Evolutionary conservation across 2,888 invertebrate species (phyloP).

Genomic region (Heteropelma amictum): DNA sequence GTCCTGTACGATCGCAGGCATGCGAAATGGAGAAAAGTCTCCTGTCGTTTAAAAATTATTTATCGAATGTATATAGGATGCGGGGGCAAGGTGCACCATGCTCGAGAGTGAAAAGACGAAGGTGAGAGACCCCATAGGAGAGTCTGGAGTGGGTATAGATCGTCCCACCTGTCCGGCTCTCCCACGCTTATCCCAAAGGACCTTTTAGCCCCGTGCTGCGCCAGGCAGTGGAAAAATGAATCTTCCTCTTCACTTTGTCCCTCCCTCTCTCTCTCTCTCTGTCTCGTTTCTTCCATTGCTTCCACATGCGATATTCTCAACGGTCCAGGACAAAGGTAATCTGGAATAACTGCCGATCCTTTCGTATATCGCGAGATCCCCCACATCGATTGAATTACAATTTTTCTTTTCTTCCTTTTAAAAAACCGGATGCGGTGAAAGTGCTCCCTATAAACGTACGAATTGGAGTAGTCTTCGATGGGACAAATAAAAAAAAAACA

Average conservation of each 20-base stretch:
- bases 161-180: constrained; percentile 74
- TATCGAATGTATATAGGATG: constrained; percentile 66
- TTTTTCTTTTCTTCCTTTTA: constrained; percentile 40
- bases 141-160: constrained; percentile 55
- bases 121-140: constrained; percentile 54
- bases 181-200: constrained; percentile 71
- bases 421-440: constrained; percentile 51
- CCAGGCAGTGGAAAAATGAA: constrained; percentile 63
- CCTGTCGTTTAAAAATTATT: constrained; percentile 40
- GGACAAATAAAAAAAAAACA: no score
- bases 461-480: constrained; percentile 7
- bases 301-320: constrained; percentile 22
- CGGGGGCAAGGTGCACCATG: constrained; percentile 70
- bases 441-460: constrained; percentile 37
- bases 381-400: constrained; percentile 65
- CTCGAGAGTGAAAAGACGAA: constrained; percentile 59
- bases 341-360: constrained; percentile 49
- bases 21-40: constrained; percentile 44
- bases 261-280: constrained; percentile 44
- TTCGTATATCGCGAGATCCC: constrained; percentile 48
- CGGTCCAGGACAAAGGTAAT: constrained; percentile 50
- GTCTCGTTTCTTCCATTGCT: neutral
- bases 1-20: constrained; percentile 60
- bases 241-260: constrained; percentile 47
- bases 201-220: constrained; percentile 41